phyloP scores from a whole-genome alignment of 2,113 vertebrate species.

The Hypocryptadius cinnamomeus region DNA sequence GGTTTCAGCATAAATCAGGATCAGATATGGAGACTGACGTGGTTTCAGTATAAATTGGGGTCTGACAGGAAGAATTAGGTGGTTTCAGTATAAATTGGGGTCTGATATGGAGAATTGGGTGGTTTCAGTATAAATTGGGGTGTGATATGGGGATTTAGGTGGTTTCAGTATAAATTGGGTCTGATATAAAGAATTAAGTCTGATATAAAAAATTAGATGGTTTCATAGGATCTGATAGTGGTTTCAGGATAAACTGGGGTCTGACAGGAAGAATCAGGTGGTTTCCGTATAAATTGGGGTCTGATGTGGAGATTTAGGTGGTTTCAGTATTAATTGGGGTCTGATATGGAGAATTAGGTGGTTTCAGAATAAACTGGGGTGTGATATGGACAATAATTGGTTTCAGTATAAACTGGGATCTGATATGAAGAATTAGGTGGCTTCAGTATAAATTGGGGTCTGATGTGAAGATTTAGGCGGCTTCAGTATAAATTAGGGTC shows the following conservation, averaged over 20 bases:
- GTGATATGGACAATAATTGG: neutral
- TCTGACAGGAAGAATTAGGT: accelerated
- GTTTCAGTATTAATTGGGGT: neutral
- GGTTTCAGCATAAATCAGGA: too few species aligned
- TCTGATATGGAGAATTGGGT: neutral
- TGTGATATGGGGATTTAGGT: too few species aligned
- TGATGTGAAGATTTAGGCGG: accelerated
- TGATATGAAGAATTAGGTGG: neutral
- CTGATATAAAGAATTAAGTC: neutral
- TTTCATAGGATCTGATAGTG: too few species aligned
- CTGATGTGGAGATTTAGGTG: neutral
- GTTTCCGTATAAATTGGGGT: neutral
- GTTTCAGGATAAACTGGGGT: neutral
- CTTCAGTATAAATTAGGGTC: too few species aligned
- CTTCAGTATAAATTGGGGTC: neutral
- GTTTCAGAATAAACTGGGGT: neutral
- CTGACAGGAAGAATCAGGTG: neutral
- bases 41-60: neutral
- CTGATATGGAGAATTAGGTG: neutral
- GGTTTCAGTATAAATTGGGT: neutral
- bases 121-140: neutral
- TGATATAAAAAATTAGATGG: too few species aligned
- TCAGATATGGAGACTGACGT: too few species aligned
- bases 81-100: neutral
- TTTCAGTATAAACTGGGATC: neutral